Percentiles rank a stretch among this genome's conserved stretches.
These are phyloP conservation scores for Aspidiotus rigidus DNA, from an alignment of 2,888 invertebrate genomes.

Conservation along the genomic window DNA sequence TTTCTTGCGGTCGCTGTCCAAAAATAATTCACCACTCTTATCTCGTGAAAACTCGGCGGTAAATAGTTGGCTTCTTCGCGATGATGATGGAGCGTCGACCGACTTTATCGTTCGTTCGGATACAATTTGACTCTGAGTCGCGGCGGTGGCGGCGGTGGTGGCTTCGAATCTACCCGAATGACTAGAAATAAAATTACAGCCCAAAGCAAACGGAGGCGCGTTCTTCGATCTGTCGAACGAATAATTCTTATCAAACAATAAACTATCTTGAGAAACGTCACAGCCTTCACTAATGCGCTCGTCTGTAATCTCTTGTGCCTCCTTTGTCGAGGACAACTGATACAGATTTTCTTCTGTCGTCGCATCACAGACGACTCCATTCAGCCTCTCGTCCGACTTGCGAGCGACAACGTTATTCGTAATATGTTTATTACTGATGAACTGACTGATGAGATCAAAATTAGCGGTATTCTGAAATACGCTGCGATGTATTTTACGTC, in stretches of 20 bases:
- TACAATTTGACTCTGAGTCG: neutral
- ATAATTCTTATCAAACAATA: conserved; percentile 21
- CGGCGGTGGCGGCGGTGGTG: neutral
- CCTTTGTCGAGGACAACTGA: neutral
- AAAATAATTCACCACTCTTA: neutral
- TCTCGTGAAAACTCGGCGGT: conserved; percentile 11
- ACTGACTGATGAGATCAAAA: conserved; percentile 74
- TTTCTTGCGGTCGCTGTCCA: conserved; percentile 26
- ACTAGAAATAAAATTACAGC: conserved; percentile 32
- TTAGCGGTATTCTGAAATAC: conserved; percentile 42
- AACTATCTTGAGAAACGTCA: conserved; percentile 35
- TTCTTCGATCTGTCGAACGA: conserved; percentile 19
- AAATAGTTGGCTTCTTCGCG: neutral
- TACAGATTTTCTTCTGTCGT: neutral
- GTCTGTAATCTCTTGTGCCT: neutral
- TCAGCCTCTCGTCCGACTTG: neutral
- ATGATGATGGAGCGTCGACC: neutral
- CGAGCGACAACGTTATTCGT: neutral
- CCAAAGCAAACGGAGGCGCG: conserved; percentile 18
- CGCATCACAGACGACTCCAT: neutral
- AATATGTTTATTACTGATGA: conserved; percentile 61
- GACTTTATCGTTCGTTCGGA: neutral
- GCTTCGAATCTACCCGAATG: conserved; percentile 28
- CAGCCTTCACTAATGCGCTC: conserved; percentile 22
- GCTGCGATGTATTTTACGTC: conserved; percentile 28